Base-by-base conservation (phyloP, 2,113 vertebrate species). In the Phoenicopterus ruber region DNA sequence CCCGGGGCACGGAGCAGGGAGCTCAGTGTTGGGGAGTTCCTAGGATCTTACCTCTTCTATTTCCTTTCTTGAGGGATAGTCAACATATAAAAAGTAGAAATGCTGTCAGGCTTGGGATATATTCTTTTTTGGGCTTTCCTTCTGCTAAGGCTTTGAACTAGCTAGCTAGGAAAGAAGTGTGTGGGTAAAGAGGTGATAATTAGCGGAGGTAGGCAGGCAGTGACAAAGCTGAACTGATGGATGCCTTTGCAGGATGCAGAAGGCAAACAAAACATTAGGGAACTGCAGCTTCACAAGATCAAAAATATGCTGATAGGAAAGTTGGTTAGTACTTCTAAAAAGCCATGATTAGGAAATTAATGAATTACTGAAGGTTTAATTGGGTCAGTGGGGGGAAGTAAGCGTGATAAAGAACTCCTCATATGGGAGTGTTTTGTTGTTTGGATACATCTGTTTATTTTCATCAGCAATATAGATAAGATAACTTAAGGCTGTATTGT, bases 391-490 rank as follows among this genome's bases (percentile, higher is more conserved):
- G 54, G 65, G 74, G 70, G 67, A 93, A 92, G 71, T 29, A 47
- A 52, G 40, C 40, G 49, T 86, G 95, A 86, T 95, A 96, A 97
- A 66, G 58, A 94, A 6, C 61, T 57, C 57, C 62, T 93, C 34
- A 42, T 38, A 44, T 44, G 46, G 73, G 62, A 63, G 83, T 36
- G 65, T 88, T 90, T 83, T 72, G 74, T 38, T 91, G 93, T 92
- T 90, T 93, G 85, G 50, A 62, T 83, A 25, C 80, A 71, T 95
- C 84, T 94, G 84, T 94, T 94, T 96, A 71, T 96, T 96, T 89
- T 76, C 69, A 86, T 92, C 66, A 57, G 59, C 72, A 74, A 55
- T 36, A 76, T 36, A 95, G 95, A 96, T 96, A 94, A 97, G 93
- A 87, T 90, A 86, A 93, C 83, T 92, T 29, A 80, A 70, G 91